Conservation (phyloP, 1,140 invertebrate species). For the Melanaphis sacchari region DNA sequence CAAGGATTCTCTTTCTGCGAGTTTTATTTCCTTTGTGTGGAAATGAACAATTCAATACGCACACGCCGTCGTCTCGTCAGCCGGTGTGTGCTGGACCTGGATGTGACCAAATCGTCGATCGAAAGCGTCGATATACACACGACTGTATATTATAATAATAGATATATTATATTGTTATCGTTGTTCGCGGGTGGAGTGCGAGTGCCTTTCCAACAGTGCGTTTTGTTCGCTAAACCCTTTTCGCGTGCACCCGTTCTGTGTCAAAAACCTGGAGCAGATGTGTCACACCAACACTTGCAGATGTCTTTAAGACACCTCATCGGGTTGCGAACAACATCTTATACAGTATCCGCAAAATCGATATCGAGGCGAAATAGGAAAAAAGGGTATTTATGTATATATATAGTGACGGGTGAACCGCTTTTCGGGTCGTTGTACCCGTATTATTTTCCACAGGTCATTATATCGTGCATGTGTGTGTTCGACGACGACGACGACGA, state of each 20-base stretch:
- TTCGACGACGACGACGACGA: background rate
- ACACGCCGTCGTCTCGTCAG: background rate
- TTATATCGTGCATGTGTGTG: conserved; percentile 27
- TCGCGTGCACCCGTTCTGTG: conserved; percentile 40
- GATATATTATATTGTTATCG: background rate
- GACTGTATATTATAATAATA: background rate
- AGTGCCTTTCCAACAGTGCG: conserved; percentile 9
- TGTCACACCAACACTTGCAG: conserved; percentile 18
- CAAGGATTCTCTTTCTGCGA: background rate
- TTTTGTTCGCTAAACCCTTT: conserved; percentile 50
- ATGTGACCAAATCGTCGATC: background rate
- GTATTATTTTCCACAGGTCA: conserved; percentile 31
- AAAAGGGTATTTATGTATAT: conserved; percentile 26
- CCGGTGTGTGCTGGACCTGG: conserved; percentile 31
- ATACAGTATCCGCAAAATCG: background rate
- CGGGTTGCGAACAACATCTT: conserved; percentile 19
- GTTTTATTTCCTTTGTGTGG: background rate
- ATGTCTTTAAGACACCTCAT: conserved; percentile 49
- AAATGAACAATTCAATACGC: conserved; percentile 7
- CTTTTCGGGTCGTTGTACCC: conserved; percentile 50
- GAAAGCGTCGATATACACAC: conserved; percentile 8
- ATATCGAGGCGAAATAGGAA: background rate
- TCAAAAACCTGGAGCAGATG: conserved; percentile 41
- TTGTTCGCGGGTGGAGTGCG: background rate
- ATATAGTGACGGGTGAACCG: background rate